Evolutionary conservation across 2,113 vertebrate genomes (phyloP).

Genomic region (Actinemys pallida): DNA sequence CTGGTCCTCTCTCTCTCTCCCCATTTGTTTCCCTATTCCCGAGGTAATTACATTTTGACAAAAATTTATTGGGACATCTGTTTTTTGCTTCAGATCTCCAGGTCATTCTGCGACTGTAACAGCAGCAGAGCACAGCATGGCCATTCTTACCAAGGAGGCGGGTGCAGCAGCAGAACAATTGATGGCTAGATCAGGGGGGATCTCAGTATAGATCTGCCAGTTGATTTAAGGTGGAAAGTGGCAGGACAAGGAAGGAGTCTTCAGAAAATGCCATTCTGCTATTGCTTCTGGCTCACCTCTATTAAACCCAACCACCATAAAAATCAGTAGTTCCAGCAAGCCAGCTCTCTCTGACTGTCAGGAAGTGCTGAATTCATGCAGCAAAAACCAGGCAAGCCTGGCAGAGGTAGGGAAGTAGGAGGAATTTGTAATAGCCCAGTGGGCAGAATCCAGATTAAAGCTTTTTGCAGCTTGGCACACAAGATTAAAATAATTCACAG

Average conservation of each 20-base stretch:
- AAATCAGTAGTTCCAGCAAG: slow-evolving; percentile 14
- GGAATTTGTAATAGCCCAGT: slow-evolving; percentile 48
- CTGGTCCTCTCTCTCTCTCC: slow-evolving; percentile 71
- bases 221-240: slow-evolving; percentile 22
- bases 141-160: neutral
- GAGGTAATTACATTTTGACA: slow-evolving; percentile 80
- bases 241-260: neutral
- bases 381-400: neutral
- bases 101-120: slow-evolving; percentile 64
- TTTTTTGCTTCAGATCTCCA: slow-evolving; percentile 78
- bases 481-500: slow-evolving; percentile 60
- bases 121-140: neutral
- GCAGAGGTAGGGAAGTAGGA: slow-evolving; percentile 13
- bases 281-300: neutral
- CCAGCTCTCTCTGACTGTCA: neutral
- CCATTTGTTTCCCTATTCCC: slow-evolving; percentile 76
- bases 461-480: slow-evolving; percentile 42
- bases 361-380: slow-evolving; percentile 37
- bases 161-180: neutral
- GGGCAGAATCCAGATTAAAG: slow-evolving; percentile 26
- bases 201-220: neutral
- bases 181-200: neutral
- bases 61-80: slow-evolving; percentile 83
- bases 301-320: neutral
- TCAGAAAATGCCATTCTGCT: neutral